These are phyloP conservation scores for Toxotes jaculatrix DNA, from an alignment of 2,113 vertebrate genomes.

Conservation along the genomic window DNA sequence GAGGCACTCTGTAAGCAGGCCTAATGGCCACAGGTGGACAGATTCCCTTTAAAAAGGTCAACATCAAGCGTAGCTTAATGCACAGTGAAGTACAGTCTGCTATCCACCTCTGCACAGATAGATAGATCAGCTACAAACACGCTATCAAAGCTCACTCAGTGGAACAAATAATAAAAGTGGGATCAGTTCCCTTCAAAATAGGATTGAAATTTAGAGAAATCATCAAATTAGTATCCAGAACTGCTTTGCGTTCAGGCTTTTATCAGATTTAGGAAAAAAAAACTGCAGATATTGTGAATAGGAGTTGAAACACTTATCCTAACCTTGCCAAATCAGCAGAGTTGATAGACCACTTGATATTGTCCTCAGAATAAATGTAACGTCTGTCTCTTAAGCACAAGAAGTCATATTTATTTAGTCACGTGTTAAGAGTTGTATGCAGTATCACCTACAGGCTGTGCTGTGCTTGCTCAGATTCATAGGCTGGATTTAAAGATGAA, in stretches of 20 bases:
- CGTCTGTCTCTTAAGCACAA: constrained; percentile 37
- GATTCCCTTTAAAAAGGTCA: constrained; percentile 42
- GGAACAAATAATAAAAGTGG: background rate
- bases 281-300: background rate
- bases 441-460: background rate
- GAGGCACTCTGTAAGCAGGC: background rate
- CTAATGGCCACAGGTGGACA: background rate
- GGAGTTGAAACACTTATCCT: background rate
- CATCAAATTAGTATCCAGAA: background rate
- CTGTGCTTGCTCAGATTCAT: background rate
- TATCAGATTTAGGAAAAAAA: background rate
- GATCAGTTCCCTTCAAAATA: constrained; percentile 17
- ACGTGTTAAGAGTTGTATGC: no score
- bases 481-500: background rate
- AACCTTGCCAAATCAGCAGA: constrained; percentile 1
- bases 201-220: background rate
- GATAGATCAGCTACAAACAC: background rate
- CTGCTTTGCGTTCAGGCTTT: background rate
- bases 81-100: constrained; percentile 2
- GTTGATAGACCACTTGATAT: constrained; percentile 1
- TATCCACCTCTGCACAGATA: background rate
- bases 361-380: constrained; percentile 1
- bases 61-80: constrained; percentile 21
- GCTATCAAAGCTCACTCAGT: background rate
- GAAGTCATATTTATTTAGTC: background rate